Evolutionary conservation across 2,888 invertebrate species (phyloP), one percentile per base, ranked within the genome.

Genomic region (Dryocosmus kuriphilus): DNA sequence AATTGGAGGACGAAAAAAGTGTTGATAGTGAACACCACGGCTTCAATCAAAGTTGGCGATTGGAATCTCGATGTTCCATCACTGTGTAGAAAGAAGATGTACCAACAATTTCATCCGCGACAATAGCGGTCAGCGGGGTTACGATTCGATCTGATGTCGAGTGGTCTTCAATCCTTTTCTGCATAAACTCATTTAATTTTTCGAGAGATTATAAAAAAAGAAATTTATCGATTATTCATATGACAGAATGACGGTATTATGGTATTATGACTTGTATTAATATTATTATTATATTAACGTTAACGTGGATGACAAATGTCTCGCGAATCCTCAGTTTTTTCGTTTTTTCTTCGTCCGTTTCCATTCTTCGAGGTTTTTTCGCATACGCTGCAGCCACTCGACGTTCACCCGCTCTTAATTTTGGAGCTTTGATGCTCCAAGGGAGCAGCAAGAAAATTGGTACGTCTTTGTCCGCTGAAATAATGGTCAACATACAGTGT

Each of bases 291-390:
- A 75, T 57, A 73, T 38, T 57, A 71, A 77, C 77, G 41, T 77
- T 60, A 51, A 77, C 38, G 71, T 71, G 71, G 55, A 73, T 67
- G 22, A 77, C 51, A 71, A 77, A 77, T 55, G 32, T 27, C 46
- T 77, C 55, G 57, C 77, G 77, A 63, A 76, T 76, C 32, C 55
- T 46, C 27, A 51, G 60, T 65, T 76, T 76, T 65, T 46, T 65
- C 41, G 41, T 19, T 60, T 63, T 38, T 67, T 76, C 76, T 57
- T 65, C 76, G n/a, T 27, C 55, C 38, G 77, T 38, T 32, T 71
- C 65, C 22, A 35, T 73, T 27, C 73, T 74, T n/a, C 74, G 35
- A 22, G 32, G 46, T 51, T 74, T 74, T 30, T 55, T 74, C 27
- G 55, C 19, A 62, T 62, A 3, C 24, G 19, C 24, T 55, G 30